Conservation (phyloP, 2,113 vertebrate species). For the Setophaga kirtlandii region DNA sequence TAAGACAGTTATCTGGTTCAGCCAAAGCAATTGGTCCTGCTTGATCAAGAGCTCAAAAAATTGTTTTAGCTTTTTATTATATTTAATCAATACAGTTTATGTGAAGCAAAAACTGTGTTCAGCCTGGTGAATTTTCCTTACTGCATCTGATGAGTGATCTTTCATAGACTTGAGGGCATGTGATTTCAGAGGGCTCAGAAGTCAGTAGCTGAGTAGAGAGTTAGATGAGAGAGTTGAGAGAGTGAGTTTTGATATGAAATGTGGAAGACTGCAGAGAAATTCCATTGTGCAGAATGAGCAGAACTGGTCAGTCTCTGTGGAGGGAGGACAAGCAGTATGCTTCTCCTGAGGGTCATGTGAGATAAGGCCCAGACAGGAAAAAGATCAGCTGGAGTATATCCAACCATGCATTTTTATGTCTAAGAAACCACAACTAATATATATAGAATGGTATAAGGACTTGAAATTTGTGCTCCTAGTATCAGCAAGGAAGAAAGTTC, state of each 20-base stretch:
- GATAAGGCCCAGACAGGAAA: neutral
- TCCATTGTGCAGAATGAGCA: neutral
- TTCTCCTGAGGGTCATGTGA: neutral
- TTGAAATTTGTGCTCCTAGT: neutral
- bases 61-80: neutral
- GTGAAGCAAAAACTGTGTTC: neutral
- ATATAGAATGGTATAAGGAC: neutral
- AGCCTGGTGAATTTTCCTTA: neutral
- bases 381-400: neutral
- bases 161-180: neutral
- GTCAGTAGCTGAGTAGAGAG: neutral
- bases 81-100: neutral
- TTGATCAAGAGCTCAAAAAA: neutral
- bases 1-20: neutral
- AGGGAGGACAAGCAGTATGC: neutral
- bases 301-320: neutral
- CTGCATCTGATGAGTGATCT: neutral
- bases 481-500: neutral
- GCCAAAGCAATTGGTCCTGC: neutral
- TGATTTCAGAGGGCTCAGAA: neutral
- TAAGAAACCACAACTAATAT: fast-evolving
- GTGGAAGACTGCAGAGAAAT: neutral
- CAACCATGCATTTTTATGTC: neutral
- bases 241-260: neutral
- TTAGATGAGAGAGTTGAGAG: neutral